A percentile compares a stretch with the other conserved stretches of the same genome.
These are phyloP conservation scores for Choristoneura rosaceana DNA, from an alignment of 2,888 invertebrate species.

Conservation along the genomic window DNA sequence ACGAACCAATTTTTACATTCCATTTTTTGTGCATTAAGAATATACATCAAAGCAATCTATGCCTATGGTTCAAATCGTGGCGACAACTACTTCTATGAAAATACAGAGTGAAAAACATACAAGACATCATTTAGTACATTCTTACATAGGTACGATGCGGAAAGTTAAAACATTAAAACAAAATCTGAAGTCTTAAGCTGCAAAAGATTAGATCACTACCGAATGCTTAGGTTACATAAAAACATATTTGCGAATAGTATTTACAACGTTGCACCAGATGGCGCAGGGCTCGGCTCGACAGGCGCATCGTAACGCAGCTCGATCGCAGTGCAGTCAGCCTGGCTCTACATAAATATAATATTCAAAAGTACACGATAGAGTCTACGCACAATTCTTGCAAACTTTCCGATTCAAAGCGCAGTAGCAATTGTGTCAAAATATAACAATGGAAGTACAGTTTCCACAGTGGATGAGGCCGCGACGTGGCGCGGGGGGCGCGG, in stretches of 20 bases:
- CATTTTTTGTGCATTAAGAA: constrained; percentile 9
- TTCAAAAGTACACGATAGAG: constrained; percentile 12
- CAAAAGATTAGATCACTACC: neutral
- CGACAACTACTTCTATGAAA: neutral
- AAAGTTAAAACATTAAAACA: neutral
- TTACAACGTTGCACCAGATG: constrained; percentile 28
- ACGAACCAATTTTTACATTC: constrained; percentile 36
- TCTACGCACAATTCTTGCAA: constrained; percentile 8
- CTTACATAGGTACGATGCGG: neutral
- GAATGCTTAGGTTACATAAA: constrained; percentile 15
- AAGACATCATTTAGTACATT: neutral
- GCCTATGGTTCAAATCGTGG: neutral
- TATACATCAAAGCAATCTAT: constrained; percentile 6
- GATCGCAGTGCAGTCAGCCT: constrained; percentile 25
- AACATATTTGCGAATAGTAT: neutral
- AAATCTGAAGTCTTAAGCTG: neutral
- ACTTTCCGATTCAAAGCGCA: constrained; percentile 25
- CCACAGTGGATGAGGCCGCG: constrained; percentile 42
- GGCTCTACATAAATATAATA: constrained; percentile 14
- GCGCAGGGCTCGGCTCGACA: constrained; percentile 3
- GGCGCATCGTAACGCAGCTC: constrained; percentile 6
- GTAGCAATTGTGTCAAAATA: constrained; percentile 48
- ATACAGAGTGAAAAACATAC: neutral
- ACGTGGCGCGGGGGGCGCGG: constrained; percentile 63
- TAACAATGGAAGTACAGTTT: constrained; percentile 44